phyloP scores from a whole-genome alignment of 2,113 vertebrate species.

The Ctenomys sociabilis region DNA sequence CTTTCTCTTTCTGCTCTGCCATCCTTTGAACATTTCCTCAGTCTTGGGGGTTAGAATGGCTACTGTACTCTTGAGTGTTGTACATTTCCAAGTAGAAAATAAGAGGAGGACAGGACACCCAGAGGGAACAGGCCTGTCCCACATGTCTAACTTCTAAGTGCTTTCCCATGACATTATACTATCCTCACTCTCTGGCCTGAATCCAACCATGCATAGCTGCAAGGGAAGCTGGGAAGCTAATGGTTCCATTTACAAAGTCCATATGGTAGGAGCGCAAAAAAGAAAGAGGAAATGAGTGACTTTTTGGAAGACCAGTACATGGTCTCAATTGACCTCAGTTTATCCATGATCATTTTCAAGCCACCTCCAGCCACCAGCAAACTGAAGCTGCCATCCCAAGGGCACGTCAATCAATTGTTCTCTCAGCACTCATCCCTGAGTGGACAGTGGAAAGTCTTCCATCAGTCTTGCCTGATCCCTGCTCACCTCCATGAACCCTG shows the following conservation, averaged over 20 bases:
- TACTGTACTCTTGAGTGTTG: not conserved
- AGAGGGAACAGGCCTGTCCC: not conserved
- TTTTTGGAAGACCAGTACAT: not conserved
- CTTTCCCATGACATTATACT: not conserved
- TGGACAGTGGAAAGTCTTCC: not conserved
- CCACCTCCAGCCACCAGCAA: not conserved
- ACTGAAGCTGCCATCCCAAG: not conserved
- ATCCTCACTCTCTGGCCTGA: not conserved
- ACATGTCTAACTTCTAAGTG: not conserved
- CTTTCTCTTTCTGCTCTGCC: not conserved
- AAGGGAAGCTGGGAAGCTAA: conserved; percentile 1
- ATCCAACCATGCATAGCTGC: not conserved
- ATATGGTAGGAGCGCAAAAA: not conserved
- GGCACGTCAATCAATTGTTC: not conserved
- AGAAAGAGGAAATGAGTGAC: not conserved
- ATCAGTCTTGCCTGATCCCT: not conserved
- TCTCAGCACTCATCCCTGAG: not conserved
- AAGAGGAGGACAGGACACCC: not conserved
- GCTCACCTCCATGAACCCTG: not conserved
- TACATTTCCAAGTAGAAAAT: not conserved
- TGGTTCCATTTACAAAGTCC: not conserved
- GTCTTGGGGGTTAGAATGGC: not conserved
- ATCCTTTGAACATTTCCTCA: not conserved
- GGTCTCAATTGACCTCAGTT: not conserved
- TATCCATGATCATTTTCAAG: not conserved